These are phyloP conservation scores for Anticlea derivata DNA, from an alignment of 2,888 invertebrate genomes.

Conservation along the genomic window DNA sequence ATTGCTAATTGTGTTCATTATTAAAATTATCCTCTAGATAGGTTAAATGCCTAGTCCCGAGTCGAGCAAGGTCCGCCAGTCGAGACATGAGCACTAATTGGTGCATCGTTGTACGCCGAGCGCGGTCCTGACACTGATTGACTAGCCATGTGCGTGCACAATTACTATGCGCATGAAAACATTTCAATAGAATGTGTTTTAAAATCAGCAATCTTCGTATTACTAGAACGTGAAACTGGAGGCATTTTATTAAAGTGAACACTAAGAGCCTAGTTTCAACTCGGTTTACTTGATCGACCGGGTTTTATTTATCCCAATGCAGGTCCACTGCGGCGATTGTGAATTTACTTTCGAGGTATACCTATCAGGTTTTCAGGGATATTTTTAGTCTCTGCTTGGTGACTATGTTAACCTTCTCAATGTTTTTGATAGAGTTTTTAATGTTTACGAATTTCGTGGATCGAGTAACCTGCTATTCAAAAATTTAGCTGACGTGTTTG, in stretches of 20 bases:
- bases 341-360: not conserved
- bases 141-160: slow-evolving; percentile 51
- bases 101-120: slow-evolving; percentile 7
- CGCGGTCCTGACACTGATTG: slow-evolving; percentile 34
- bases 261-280: not conserved
- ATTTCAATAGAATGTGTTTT: not conserved
- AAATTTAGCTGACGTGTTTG: slow-evolving; percentile 32
- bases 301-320: slow-evolving; percentile 9
- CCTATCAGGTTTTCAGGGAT: no score
- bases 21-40: slow-evolving; percentile 1
- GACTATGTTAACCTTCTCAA: no score
- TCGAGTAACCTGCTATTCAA: not conserved
- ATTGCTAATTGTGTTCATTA: not conserved
- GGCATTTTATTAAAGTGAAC: not conserved
- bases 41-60: slow-evolving; percentile 12
- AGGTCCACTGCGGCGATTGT: slow-evolving; percentile 4
- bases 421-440: no score
- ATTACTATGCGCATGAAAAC: slow-evolving; percentile 32
- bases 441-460: no score
- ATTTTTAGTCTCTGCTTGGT: not conserved
- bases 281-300: not conserved
- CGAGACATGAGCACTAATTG: slow-evolving; percentile 15
- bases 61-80: slow-evolving; percentile 16
- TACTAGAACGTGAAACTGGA: not conserved
- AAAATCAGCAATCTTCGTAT: not conserved